Conservation (phyloP, 1,140 invertebrate species). For the Drosophila subpulchrella region DNA sequence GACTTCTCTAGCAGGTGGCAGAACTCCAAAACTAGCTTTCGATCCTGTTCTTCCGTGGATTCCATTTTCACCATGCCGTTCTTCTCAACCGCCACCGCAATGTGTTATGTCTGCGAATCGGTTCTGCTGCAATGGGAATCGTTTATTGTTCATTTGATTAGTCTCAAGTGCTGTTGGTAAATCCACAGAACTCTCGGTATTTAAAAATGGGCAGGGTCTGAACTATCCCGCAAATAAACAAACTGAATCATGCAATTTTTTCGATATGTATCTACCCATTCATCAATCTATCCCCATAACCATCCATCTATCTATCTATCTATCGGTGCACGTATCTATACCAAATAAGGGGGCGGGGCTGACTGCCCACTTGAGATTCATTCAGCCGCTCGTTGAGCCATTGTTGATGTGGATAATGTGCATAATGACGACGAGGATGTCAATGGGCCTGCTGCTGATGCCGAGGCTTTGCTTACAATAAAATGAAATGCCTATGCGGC, state of each 20-base stretch:
- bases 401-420: slow-evolving; percentile 64
- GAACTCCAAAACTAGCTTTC: slow-evolving; percentile 98
- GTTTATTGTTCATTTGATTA: slow-evolving; percentile 6
- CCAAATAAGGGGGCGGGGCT: slow-evolving; percentile 1
- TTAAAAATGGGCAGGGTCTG: not conserved
- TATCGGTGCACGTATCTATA: slow-evolving; percentile 32
- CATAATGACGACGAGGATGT: slow-evolving; percentile 50
- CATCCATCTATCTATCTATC: slow-evolving; percentile 18
- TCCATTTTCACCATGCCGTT: slow-evolving; percentile 87
- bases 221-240: slow-evolving; percentile 38
- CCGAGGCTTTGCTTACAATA: slow-evolving; percentile 48
- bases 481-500: slow-evolving; percentile 65
- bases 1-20: slow-evolving; percentile 98
- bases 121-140: slow-evolving; percentile 49
- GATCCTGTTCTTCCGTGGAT: slow-evolving; percentile 93
- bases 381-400: slow-evolving; percentile 67
- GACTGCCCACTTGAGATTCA: slow-evolving; percentile 63
- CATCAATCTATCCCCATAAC: not conserved
- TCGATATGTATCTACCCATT: slow-evolving; percentile 32
- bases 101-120: slow-evolving; percentile 76
- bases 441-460: slow-evolving; percentile 47
- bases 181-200: not conserved
- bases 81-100: slow-evolving; percentile 74
- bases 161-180: not conserved
- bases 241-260: slow-evolving; percentile 37